These are phyloP conservation scores for Agrypnus murinus DNA, from an alignment of 2,888 invertebrate genomes.

Conservation along the genomic window DNA sequence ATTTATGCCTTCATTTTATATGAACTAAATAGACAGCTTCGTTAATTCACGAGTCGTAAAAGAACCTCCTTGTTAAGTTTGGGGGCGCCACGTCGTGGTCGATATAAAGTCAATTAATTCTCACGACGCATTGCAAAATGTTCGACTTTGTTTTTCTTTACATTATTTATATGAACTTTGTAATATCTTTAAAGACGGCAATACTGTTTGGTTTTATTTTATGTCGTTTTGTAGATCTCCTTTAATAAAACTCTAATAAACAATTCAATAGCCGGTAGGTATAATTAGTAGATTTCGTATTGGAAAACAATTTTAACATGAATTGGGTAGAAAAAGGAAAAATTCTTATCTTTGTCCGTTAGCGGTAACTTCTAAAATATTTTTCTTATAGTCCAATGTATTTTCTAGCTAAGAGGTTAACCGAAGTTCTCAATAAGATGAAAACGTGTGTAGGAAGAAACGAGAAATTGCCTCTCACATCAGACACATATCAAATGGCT, in stretches of 20 bases:
- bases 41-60: constrained; percentile 29
- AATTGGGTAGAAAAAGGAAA: background rate
- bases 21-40: constrained; percentile 30
- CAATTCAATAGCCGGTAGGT: constrained; percentile 7
- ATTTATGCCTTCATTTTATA: constrained; percentile 28
- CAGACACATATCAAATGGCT: constrained; percentile 61
- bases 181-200: too few relatives aligned
- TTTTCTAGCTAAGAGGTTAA: constrained; percentile 38
- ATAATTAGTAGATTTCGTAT: constrained; percentile 14
- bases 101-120: constrained; percentile 32
- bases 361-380: constrained; percentile 12
- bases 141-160: background rate
- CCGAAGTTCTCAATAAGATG: constrained; percentile 37
- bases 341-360: constrained; percentile 6
- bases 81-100: constrained; percentile 13
- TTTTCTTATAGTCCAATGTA: constrained; percentile 20
- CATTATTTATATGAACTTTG: too few relatives aligned
- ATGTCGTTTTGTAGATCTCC: background rate
- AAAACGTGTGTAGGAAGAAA: constrained; percentile 34
- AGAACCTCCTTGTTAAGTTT: constrained; percentile 25
- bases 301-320: constrained; percentile 4
- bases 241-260: constrained; percentile 9
- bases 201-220: too few relatives aligned
- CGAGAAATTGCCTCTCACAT: constrained; percentile 58
- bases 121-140: constrained; percentile 19